Evolutionary conservation across 1,140 invertebrate species (phyloP).

Genomic region (Trachymyrmex cornetzi): DNA sequence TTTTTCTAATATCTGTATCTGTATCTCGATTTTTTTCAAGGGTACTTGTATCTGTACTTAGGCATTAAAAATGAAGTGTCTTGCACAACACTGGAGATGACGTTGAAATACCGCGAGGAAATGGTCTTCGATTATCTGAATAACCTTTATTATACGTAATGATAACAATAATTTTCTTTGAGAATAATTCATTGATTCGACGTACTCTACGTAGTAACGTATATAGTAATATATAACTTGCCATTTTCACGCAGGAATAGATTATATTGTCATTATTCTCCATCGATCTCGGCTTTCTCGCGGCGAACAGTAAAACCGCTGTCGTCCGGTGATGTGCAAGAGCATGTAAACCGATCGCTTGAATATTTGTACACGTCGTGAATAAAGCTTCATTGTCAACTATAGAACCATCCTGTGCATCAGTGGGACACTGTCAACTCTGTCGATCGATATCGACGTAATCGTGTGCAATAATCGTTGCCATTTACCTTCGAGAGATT

Average conservation of each 20-base stretch:
- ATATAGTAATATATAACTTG: not conserved
- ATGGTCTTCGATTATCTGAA: not conserved
- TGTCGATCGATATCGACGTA: conserved; percentile 35
- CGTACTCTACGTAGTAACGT: no score
- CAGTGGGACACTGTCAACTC: conserved; percentile 7
- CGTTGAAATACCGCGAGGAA: no score
- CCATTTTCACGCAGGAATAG: not conserved
- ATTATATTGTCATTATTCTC: conserved; percentile 14
- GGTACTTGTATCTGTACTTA: no score
- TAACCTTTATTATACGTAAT: not conserved
- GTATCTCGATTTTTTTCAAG: no score
- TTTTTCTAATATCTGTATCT: no score
- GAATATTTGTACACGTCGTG: conserved; percentile 40
- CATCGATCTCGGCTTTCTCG: not conserved
- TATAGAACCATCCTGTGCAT: not conserved
- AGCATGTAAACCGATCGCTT: conserved; percentile 17
- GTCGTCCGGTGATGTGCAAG: not conserved
- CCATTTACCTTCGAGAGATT: conserved; percentile 9
- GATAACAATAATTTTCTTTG: not conserved
- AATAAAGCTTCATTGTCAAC: conserved; percentile 50
- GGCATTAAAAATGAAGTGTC: no score
- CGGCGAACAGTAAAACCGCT: not conserved
- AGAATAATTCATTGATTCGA: not conserved
- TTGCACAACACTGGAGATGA: no score
- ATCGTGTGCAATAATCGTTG: not conserved